Percentiles rank a stretch among this genome's conserved stretches.
phyloP scores from a whole-genome alignment of 2,113 vertebrate genomes.

The Hippocampus barbouri region DNA sequence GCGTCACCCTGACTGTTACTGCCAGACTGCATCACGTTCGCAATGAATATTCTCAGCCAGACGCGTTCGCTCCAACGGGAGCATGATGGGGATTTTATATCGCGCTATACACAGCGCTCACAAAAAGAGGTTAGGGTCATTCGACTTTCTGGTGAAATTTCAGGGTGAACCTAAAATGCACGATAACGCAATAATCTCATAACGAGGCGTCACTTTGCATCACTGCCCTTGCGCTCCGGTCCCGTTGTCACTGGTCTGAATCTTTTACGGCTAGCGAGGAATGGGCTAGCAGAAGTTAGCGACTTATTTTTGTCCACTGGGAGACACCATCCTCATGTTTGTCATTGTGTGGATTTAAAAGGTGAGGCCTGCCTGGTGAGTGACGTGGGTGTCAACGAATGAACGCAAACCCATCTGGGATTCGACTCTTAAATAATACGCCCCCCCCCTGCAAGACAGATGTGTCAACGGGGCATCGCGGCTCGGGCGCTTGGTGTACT shows the following conservation, averaged over 20 bases:
- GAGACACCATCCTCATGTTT: too few relatives aligned
- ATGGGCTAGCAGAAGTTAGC: too few relatives aligned
- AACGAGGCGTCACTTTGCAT: too few relatives aligned
- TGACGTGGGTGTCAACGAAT: not conserved
- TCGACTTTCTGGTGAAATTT: too few relatives aligned
- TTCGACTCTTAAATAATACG: slow-evolving; percentile 15
- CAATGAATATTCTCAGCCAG: not conserved
- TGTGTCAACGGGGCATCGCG: slow-evolving; percentile 13
- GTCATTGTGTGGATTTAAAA: too few relatives aligned
- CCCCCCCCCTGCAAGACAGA: not conserved
- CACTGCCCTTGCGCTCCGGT: too few relatives aligned
- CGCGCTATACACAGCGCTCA: not conserved
- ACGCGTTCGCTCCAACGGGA: not conserved
- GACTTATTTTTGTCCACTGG: too few relatives aligned
- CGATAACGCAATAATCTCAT: too few relatives aligned
- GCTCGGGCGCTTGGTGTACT: slow-evolving; percentile 62
- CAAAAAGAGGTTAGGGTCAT: too few relatives aligned
- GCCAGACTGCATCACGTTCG: slow-evolving; percentile 44
- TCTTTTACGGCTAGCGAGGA: too few relatives aligned
- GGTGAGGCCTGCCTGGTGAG: not conserved
- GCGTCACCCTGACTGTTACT: slow-evolving; percentile 56
- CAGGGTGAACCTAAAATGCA: not conserved
- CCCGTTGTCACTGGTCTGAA: too few relatives aligned
- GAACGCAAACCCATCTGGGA: not conserved
- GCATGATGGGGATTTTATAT: not conserved